phyloP scores from a whole-genome alignment of 1,140 invertebrate genomes.

The Drosophila kikkawai region DNA sequence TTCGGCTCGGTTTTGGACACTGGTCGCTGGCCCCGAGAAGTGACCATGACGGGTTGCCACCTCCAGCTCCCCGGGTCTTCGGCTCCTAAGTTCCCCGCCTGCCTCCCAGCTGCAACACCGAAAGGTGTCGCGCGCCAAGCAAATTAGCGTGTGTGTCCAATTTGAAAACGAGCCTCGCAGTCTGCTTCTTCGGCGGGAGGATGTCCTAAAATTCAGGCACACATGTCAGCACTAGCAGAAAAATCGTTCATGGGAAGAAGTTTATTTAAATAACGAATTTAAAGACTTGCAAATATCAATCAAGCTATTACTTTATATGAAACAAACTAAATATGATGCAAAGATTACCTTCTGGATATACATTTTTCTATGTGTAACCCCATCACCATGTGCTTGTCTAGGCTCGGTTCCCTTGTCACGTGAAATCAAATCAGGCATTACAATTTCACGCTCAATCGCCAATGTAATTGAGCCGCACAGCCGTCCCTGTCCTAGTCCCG shows the following conservation, averaged over 20 bases:
- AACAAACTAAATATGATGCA: not conserved
- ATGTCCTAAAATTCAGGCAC: slow-evolving; percentile 19
- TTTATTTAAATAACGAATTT: not conserved
- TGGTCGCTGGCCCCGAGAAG: slow-evolving; percentile 51
- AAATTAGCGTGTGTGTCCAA: slow-evolving; percentile 81
- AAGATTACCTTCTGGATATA: not conserved
- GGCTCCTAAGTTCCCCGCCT: not conserved
- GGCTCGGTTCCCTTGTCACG: slow-evolving; percentile 62
- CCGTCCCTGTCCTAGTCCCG: slow-evolving; percentile 47
- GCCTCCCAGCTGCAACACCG: slow-evolving; percentile 1
- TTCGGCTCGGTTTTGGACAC: slow-evolving; percentile 53
- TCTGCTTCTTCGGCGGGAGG: slow-evolving; percentile 30
- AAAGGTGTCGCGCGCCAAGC: slow-evolving; percentile 79
- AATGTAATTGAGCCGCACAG: slow-evolving; percentile 80
- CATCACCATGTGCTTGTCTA: slow-evolving; percentile 21
- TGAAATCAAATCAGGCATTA: slow-evolving; percentile 83
- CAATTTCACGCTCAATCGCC: slow-evolving; percentile 79
- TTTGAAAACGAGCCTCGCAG: slow-evolving; percentile 68
- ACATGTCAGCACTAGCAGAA: slow-evolving; percentile 11
- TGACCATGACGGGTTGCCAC: slow-evolving; percentile 71
- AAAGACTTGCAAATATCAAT: not conserved
- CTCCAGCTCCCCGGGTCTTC: slow-evolving; percentile 16
- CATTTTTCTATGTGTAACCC: slow-evolving; percentile 19
- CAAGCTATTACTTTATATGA: not conserved
- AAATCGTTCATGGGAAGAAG: not conserved